Evolutionary conservation across 2,113 vertebrate genomes (phyloP), one percentile per base, ranked within the genome.

Genomic region (Amblyopsis rosae): DNA sequence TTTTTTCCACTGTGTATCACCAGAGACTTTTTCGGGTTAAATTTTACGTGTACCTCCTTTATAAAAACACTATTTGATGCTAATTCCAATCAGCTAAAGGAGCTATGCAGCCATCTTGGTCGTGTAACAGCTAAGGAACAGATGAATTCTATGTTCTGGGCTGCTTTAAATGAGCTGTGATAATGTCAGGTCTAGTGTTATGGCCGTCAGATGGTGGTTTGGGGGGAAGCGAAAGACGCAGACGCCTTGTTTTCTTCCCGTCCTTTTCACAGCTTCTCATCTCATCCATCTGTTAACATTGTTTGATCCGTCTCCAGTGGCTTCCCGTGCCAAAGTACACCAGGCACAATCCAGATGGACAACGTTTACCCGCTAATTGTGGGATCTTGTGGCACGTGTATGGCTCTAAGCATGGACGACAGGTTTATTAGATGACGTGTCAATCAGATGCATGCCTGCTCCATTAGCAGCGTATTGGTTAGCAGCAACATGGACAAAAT

Each of bases 31-130:
- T 12, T 8, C 16, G 7, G 65, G 53, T 47, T 15, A 62, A 26
- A 0, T 75, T 82, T 12, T 70, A 53, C 69, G 62, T 74, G 41
- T 65, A 70, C 63, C 33, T 80, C 19, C 70, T 82, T 32, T 71
- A 69, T 60, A 59, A 46, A 68, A 71, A 70, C 65, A 46, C 59
- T 67, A 65, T 41, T 73, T 17, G 19, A 15, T 5, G 2, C 33
- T 65, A 6, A 15, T 66, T 16, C 51, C 51, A 54, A 53, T 46
- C 66, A 75, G 69, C 57, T 68, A 16, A 13, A 16, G 62, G 13
- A 12, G 62, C 19, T 50, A 50, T 13, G 3, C 66, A 55, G 57
- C 26, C 1, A 35, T 12, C 56, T 56, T 11, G 67, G 48, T 59
- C 4, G 35, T 41, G 35, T 41, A 41, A 41, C 4, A 8, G 5